Percentiles rank a stretch among this genome's conserved stretches.
phyloP scores from a whole-genome alignment of 2,113 vertebrate species.

The Rhineura floridana region DNA sequence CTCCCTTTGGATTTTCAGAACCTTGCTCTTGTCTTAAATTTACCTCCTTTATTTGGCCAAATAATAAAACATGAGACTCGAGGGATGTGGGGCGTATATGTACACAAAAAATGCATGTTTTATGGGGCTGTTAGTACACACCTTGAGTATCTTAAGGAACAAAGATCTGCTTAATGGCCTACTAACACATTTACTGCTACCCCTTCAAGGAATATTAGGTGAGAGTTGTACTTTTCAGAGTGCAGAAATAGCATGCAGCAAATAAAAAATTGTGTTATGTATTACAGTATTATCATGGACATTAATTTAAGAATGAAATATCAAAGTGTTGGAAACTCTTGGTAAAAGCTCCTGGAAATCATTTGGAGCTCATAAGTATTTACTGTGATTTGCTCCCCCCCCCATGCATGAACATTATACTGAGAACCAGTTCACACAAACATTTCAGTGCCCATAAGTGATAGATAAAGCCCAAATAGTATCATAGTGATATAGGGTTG shows the following conservation, averaged over 20 bases:
- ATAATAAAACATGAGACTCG: slow-evolving; percentile 6
- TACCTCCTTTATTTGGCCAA: slow-evolving; percentile 23
- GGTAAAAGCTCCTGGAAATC: background rate
- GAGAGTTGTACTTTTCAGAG: background rate
- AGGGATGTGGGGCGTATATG: background rate
- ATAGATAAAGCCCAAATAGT: background rate
- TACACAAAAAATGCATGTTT: background rate
- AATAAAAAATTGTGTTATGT: background rate
- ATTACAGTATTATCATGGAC: background rate
- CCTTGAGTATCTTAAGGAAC: background rate
- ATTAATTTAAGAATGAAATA: background rate
- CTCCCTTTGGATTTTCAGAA: background rate
- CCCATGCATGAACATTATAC: background rate
- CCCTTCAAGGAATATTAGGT: background rate
- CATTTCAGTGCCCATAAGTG: background rate
- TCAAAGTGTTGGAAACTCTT: background rate
- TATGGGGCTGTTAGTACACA: background rate
- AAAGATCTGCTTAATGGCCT: slow-evolving; percentile 17
- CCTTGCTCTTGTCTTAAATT: background rate
- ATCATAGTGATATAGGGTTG: background rate
- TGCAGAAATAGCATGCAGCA: background rate
- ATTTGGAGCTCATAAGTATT: background rate
- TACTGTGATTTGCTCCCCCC: background rate
- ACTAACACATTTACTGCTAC: background rate
- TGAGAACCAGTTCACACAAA: background rate